A percentile compares a stretch with the other conserved stretches of the same genome.
phyloP scores from a whole-genome alignment of 1,140 invertebrate genomes.

The Hyles vespertilio region DNA sequence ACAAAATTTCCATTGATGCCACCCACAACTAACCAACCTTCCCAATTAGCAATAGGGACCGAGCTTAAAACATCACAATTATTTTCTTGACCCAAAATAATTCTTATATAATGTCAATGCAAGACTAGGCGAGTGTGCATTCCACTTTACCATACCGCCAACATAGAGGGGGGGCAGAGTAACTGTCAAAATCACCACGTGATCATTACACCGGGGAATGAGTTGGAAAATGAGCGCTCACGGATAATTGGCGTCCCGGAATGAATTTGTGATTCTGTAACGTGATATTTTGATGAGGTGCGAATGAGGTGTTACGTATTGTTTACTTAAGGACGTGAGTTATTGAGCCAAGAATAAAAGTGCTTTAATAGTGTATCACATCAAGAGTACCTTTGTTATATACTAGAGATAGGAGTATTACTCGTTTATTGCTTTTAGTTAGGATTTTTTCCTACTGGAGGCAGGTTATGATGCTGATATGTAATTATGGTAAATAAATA shows the following conservation, averaged over 20 bases:
- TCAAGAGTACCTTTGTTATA: too few species aligned
- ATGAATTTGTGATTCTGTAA: constrained; percentile 69
- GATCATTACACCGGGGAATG: constrained; percentile 70
- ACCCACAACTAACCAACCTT: too few species aligned
- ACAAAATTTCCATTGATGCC: too few species aligned
- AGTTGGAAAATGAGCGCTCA: constrained; percentile 66
- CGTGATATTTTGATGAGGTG: constrained; percentile 69
- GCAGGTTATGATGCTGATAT: too few species aligned
- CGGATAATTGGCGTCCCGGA: constrained; percentile 65
- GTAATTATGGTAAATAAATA: too few species aligned
- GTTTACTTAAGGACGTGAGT: too few species aligned
- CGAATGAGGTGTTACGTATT: constrained; percentile 34
- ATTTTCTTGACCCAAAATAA: background rate
- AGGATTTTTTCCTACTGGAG: too few species aligned
- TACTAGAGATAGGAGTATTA: too few species aligned
- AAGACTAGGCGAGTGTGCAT: background rate
- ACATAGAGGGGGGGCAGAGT: constrained; percentile 17
- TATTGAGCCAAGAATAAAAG: background rate
- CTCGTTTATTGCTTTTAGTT: too few species aligned
- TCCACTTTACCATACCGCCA: background rate
- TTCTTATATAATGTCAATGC: background rate
- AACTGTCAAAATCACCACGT: constrained; percentile 72
- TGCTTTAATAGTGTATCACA: too few species aligned
- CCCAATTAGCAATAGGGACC: too few species aligned
- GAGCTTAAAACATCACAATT: too few species aligned